Evolutionary conservation across 2,797 vertebrate species (phyloP).

Genomic region (Schizothorax lantsangensis): DNA sequence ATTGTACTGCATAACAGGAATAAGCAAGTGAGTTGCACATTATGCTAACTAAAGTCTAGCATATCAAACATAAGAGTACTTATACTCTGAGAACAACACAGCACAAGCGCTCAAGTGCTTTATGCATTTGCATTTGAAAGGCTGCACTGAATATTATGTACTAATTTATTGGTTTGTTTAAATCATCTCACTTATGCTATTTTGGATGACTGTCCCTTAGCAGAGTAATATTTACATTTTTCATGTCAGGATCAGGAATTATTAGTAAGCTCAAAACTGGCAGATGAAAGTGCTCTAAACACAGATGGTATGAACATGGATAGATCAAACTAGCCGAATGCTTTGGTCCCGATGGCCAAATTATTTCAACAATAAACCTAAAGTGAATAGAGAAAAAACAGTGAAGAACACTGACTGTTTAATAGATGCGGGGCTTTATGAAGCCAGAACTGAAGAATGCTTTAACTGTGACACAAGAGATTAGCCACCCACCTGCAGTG

Average conservation of each 20-base stretch:
- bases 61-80: constrained; percentile 31
- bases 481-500: constrained; percentile 46
- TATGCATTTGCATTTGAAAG: constrained; percentile 36
- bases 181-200: constrained; percentile 16
- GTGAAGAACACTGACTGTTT: constrained; percentile 14
- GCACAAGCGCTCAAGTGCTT: constrained; percentile 30
- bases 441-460: constrained; percentile 30
- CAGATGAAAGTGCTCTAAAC: constrained; percentile 1
- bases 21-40: constrained; percentile 6
- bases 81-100: constrained; percentile 13
- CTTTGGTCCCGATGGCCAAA: constrained; percentile 8
- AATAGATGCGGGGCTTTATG: constrained; percentile 22
- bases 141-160: constrained; percentile 2
- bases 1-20: constrained; percentile 3
- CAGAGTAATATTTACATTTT: not conserved
- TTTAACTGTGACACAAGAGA: constrained; percentile 47
- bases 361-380: not conserved
- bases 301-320: constrained; percentile 8
- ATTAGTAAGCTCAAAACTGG: not conserved
- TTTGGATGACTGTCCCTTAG: constrained; percentile 17
- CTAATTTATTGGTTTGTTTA: constrained; percentile 23
- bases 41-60: constrained; percentile 25
- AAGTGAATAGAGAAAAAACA: not conserved
- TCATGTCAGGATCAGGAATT: not conserved
- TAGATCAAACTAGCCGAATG: not conserved